Conservation (phyloP, 2,113 vertebrate species). For the Vicugna pacos region DNA sequence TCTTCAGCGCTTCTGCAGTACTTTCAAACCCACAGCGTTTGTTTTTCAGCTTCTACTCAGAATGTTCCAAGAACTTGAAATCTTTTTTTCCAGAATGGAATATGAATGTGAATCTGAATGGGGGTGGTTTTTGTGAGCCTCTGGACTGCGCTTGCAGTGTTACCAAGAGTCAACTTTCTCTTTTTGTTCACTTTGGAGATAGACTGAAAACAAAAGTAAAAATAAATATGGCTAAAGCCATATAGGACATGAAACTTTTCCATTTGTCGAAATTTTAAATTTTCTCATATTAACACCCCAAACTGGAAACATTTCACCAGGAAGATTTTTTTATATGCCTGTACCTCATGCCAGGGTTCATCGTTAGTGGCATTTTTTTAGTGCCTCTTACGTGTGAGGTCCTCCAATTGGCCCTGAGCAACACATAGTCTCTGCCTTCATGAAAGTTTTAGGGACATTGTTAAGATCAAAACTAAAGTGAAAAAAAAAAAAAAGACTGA, state of each 20-base stretch:
- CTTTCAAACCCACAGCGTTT: neutral
- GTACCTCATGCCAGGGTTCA: neutral
- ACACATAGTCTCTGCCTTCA: neutral
- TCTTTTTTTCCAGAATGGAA: neutral
- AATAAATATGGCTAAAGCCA: neutral
- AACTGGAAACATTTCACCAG: neutral
- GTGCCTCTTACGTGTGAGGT: neutral
- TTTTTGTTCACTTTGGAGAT: neutral
- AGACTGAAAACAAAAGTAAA: conserved; percentile 21
- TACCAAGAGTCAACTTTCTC: neutral
- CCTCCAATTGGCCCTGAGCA: neutral
- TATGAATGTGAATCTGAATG: neutral
- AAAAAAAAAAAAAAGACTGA: neutral
- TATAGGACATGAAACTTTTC: neutral
- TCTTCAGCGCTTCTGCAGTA: conserved; percentile 5
- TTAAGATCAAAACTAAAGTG: neutral
- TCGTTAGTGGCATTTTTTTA: neutral
- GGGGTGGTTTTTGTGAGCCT: neutral
- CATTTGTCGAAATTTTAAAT: neutral
- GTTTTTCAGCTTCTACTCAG: neutral
- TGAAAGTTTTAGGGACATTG: neutral
- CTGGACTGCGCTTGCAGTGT: neutral
- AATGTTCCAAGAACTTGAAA: neutral
- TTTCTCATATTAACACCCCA: neutral
- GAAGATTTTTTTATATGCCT: neutral